Evolutionary conservation across 1,140 invertebrate species (phyloP), one percentile per base, ranked within the genome.

Genomic region (Melanaphis sacchari): DNA sequence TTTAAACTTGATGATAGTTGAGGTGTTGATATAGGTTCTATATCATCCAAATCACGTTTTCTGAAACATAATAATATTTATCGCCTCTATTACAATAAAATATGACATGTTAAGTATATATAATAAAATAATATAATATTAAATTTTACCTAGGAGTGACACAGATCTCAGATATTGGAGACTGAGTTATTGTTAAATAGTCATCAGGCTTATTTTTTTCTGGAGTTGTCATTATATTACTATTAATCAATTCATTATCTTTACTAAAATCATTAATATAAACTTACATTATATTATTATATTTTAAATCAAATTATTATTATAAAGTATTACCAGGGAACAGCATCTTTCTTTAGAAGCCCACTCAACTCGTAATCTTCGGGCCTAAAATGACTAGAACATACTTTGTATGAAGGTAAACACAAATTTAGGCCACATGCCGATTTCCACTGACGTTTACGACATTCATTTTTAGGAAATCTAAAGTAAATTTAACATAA

Each of bases 101-200:
- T 22, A 85, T 85, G 40, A 87, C 41, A 87, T 46, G 1, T 84
- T 84, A 46, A 8, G 41, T 87, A 46, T 87, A 46, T 87, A 87
- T 87, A 31, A 87, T 31, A n/a, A 26, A 84, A 84, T 84, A 84
- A 43, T 31, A 22, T 24, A 87, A 87, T 87, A 26, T n/a, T 24
- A 84, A 84, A 84, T 84, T 46, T 46, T 87, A 87, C 41, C 31
- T 87, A 15, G 84, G 84, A 31, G 31, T 87, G 43, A 87, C 84
- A 85, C 82, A 87, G 26, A 87, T 87, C 6, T 87, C 41, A 87
- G 84, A 46, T 15, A 46, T 21, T 2, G 41, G 84, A 87, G 41
- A 31, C 84, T 87, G 41, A 87, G 3, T 31, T 87, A 87, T 31
- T 87, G 26, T 41, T 41, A 21, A 40, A 84, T 43, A 84, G 18